Evolutionary conservation across 2,797 vertebrate genomes (phyloP), one percentile per base, ranked within the genome.

Genomic region (Okamejei kenojei): DNA sequence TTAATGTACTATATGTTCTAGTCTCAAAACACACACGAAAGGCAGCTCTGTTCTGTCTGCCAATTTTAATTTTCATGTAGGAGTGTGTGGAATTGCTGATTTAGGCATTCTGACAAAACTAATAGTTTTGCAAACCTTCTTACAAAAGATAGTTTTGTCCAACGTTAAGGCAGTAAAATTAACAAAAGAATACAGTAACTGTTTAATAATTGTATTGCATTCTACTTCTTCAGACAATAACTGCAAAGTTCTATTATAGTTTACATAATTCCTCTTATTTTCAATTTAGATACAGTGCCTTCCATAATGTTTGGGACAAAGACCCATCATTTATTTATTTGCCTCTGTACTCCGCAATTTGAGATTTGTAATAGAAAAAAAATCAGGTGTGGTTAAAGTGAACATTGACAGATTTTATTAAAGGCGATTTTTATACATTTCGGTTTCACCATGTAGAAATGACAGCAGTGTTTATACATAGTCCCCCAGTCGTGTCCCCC

Each of bases 41-140:
- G 32, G 86, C 61, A 90, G 8, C 63, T 71, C 65, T 90, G 86
- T 90, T 90, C 58, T 65, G 19, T 68, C n/a, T 90, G 13, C 63
- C 35, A n/a, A 65, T 90, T 90, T 68, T 65, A 21, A 68, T 90
- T 90, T 90, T 71, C 32, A 38, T 38, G n/a, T 90, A 71, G 86
- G 86, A 65, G 17, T 90, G 65, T 38, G 13, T 38, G 17, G 29
- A 90, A 54, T 90, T 90, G 65, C n/a, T 38, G 63, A 23, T 38
- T 65, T 68, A 35, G 86, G 17, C 86, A 23, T 90, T 13, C 86
- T 90, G 86, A 71, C 86, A 71, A 38, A 90, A 90, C 15, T 68
- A 71, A 38, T 38, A 90, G 86, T 71, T 68, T 38, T 71, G 32
- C 21, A 35, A 68, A 68, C 65, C n/a, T 26, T 71, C n/a, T 19